Evolutionary conservation across 2,888 invertebrate genomes (phyloP).

Genomic region (Masnerella sp.): DNA sequence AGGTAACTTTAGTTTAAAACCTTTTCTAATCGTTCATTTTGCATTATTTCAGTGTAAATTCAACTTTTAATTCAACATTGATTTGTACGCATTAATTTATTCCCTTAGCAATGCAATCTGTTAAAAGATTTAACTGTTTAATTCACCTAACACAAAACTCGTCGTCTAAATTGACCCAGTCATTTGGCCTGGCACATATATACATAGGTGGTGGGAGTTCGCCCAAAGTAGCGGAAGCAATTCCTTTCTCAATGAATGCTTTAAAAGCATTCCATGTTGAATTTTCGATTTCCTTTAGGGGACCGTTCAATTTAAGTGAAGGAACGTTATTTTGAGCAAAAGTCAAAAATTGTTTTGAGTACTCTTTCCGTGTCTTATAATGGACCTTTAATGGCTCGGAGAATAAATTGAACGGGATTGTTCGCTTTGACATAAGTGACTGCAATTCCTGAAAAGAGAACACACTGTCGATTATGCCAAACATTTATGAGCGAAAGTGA

Average conservation of each 20-base stretch:
- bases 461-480: background rate
- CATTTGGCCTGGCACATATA: conserved; percentile 58
- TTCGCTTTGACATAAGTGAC: conserved; percentile 54
- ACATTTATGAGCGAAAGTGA: background rate
- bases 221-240: conserved; percentile 61
- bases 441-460: background rate
- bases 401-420: conserved; percentile 59
- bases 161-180: conserved; percentile 37
- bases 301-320: conserved; percentile 5
- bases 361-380: conserved; percentile 58
- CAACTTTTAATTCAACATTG: too few species aligned
- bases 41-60: too few species aligned
- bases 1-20: too few species aligned
- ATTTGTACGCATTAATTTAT: too few species aligned
- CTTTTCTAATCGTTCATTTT: too few species aligned
- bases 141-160: conserved; percentile 65
- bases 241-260: conserved; percentile 48
- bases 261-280: conserved; percentile 37
- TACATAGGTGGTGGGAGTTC: conserved; percentile 63
- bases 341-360: conserved; percentile 34
- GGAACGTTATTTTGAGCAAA: conserved; percentile 21
- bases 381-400: conserved; percentile 39
- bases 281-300: conserved; percentile 34
- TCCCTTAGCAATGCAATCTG: too few species aligned
- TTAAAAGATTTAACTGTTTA: background rate